These are phyloP conservation scores for Sycophila texana DNA, from an alignment of 2,888 invertebrate genomes.

Conservation along the genomic window DNA sequence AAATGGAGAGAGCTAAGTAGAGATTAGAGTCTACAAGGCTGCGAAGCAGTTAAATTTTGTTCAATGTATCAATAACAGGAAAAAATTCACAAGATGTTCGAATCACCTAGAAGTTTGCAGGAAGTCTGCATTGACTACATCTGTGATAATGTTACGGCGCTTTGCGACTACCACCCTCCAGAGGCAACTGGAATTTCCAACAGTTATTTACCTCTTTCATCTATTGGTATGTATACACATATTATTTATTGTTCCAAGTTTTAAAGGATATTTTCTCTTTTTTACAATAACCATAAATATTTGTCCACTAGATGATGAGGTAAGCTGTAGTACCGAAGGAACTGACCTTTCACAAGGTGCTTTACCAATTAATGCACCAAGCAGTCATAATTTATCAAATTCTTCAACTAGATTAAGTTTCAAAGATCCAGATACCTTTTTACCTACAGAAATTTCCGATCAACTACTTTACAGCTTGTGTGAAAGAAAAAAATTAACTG, in stretches of 20 bases:
- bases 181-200: conserved; percentile 70
- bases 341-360: conserved; percentile 57
- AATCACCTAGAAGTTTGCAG: conserved; percentile 80
- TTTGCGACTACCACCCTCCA: conserved; percentile 75
- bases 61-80: conserved; percentile 51
- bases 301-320: conserved; percentile 53
- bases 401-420: conserved; percentile 73
- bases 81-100: conserved; percentile 76
- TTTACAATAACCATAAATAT: neutral
- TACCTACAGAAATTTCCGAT: conserved; percentile 80
- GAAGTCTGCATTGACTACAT: conserved; percentile 81
- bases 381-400: conserved; percentile 59
- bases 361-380: conserved; percentile 58
- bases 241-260: neutral
- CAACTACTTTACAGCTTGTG: conserved; percentile 78
- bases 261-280: neutral
- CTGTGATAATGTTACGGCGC: conserved; percentile 79
- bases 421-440: conserved; percentile 78
- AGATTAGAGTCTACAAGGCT: conserved; percentile 27
- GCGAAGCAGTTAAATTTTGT: conserved; percentile 32
- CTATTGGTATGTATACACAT: conserved; percentile 58
- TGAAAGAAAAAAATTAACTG: conserved; percentile 79
- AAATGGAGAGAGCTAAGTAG: conserved; percentile 28
- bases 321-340: conserved; percentile 42
- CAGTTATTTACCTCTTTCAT: conserved; percentile 55